phyloP scores from a whole-genome alignment of 1,140 invertebrate species.

The Drosophila ogumai region DNA sequence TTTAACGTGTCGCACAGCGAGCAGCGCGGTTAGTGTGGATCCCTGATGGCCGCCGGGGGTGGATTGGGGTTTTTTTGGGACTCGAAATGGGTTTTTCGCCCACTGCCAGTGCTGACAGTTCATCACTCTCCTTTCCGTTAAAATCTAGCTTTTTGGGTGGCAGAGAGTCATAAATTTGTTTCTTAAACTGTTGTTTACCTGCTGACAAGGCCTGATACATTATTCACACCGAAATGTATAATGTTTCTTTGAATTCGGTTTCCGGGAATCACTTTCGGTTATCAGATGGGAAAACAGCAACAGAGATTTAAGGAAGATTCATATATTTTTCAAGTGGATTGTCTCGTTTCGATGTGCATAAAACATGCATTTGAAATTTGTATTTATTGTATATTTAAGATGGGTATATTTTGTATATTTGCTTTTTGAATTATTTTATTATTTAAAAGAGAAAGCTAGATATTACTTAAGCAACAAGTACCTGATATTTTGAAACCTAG shows the following conservation, averaged over 20 bases:
- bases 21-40: constrained; percentile 22
- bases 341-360: background rate
- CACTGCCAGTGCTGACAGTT: constrained; percentile 14
- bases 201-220: background rate
- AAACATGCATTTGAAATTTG: background rate
- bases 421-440: background rate
- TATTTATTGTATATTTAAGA: background rate
- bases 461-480: too few relatives aligned
- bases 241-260: background rate
- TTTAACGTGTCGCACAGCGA: constrained; percentile 71
- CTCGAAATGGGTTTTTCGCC: constrained; percentile 8
- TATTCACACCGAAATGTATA: constrained; percentile 1
- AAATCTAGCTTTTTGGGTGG: background rate
- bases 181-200: background rate
- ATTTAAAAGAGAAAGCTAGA: background rate
- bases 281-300: background rate
- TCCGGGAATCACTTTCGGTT: background rate
- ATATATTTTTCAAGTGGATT: background rate
- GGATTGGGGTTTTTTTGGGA: background rate
- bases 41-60: constrained; percentile 7
- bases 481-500: too few relatives aligned
- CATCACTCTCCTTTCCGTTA: constrained; percentile 19
- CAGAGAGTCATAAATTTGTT: background rate
- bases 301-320: background rate
- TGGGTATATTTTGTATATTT: background rate